Evolutionary conservation across 2,113 vertebrate genomes (phyloP).

Genomic region (Scalopus aquaticus): DNA sequence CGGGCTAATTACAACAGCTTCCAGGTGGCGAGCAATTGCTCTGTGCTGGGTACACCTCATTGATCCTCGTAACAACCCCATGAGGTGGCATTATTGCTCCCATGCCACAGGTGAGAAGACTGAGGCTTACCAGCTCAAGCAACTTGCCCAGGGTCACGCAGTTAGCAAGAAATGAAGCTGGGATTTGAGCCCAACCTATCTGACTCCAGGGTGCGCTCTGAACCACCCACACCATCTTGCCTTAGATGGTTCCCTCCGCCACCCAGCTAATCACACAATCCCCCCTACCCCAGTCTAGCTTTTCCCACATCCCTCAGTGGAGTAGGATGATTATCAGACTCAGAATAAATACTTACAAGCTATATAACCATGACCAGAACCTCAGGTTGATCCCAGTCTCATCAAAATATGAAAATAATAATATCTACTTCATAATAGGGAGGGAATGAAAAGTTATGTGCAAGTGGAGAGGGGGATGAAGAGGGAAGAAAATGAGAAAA

Average conservation of each 20-base stretch:
- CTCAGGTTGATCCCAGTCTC: neutral
- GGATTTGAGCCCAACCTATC: slow-evolving; percentile 36
- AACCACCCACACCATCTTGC: neutral
- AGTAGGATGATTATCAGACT: neutral
- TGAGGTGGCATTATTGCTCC: slow-evolving; percentile 30
- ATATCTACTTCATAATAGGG: neutral
- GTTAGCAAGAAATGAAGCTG: slow-evolving; percentile 33
- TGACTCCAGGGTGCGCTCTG: neutral
- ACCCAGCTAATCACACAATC: neutral
- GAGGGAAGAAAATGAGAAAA: neutral
- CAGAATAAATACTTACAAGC: neutral
- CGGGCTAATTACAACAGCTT: slow-evolving; percentile 30
- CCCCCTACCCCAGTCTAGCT: neutral
- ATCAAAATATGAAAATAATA: slow-evolving; percentile 34
- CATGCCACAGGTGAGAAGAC: slow-evolving; percentile 45
- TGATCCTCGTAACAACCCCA: slow-evolving; percentile 33
- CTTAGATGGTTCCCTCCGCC: neutral
- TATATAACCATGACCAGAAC: neutral
- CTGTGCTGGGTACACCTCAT: slow-evolving; percentile 25
- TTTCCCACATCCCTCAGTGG: neutral
- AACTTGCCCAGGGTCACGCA: neutral
- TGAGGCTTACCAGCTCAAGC: slow-evolving; percentile 51
- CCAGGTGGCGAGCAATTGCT: slow-evolving; percentile 60
- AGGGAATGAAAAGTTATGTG: neutral
- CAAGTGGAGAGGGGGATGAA: neutral